A percentile compares a stretch with the other conserved stretches of the same genome.
Conservation (phyloP, 2,888 invertebrate species). For the Sarcophaga subvicina region DNA sequence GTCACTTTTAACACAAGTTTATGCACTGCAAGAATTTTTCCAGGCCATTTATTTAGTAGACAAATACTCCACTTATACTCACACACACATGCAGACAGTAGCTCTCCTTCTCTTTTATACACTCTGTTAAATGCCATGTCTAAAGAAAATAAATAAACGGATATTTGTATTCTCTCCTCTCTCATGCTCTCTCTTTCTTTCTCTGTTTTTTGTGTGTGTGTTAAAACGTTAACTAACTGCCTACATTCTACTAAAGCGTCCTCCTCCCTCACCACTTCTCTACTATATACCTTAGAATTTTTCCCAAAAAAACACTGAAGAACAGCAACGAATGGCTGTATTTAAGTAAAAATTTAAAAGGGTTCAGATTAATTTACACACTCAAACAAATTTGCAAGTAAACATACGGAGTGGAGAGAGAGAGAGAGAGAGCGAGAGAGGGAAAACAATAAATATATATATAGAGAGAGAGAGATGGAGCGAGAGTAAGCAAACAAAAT, state of each 20-base stretch:
- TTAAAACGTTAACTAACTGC: conserved; percentile 33
- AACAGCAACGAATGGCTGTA: conserved; percentile 7
- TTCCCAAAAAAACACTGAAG: background rate
- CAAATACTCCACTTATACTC: conserved; percentile 10
- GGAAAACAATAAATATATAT: background rate
- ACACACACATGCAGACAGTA: background rate
- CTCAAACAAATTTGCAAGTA: background rate
- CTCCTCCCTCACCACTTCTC: background rate
- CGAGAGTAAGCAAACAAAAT: background rate
- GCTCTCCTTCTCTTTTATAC: background rate
- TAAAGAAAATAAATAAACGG: background rate
- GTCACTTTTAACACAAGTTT: conserved; percentile 68
- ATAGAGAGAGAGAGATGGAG: background rate
- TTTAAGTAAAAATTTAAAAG: background rate
- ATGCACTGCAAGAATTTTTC: conserved; percentile 59
- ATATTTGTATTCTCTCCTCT: conserved; percentile 1
- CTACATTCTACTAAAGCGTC: conserved; percentile 1
- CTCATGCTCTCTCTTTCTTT: too few relatives aligned
- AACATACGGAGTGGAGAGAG: background rate
- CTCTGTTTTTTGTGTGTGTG: too few relatives aligned
- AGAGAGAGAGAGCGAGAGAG: background rate
- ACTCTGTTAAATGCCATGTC: background rate
- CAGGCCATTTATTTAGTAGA: conserved; percentile 63
- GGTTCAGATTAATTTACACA: background rate
- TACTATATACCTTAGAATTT: background rate